These are phyloP conservation scores for Antidorcas marsupialis DNA, from an alignment of 2,113 vertebrate genomes.

Conservation along the genomic window DNA sequence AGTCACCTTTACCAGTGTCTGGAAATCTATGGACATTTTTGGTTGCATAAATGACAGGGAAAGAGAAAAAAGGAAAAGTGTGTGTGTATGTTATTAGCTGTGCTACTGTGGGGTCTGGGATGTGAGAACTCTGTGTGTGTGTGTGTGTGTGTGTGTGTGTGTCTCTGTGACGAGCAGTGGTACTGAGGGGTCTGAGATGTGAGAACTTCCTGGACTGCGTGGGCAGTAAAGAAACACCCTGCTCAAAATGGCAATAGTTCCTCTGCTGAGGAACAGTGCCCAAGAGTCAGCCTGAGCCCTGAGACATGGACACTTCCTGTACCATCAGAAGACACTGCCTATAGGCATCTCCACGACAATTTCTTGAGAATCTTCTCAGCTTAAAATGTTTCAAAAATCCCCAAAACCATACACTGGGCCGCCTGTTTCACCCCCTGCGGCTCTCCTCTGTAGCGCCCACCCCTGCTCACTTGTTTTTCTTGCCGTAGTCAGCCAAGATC, in stretches of 20 bases:
- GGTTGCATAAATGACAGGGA: neutral
- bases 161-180: neutral
- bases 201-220: neutral
- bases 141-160: too few relatives aligned
- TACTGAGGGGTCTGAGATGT: neutral
- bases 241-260: neutral
- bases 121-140: neutral
- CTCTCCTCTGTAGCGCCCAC: neutral
- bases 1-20: neutral
- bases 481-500: constrained; percentile 98
- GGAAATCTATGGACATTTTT: neutral
- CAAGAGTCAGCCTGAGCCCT: neutral
- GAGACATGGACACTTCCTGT: neutral
- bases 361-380: neutral
- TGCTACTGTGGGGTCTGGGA: neutral
- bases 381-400: neutral
- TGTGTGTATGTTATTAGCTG: neutral
- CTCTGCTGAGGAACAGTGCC: neutral
- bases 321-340: neutral
- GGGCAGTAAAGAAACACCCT: neutral
- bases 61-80: neutral
- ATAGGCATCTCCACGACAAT: neutral
- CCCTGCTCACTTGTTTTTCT: constrained; percentile 97
- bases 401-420: neutral
- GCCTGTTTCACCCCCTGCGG: neutral